Percentiles rank a stretch among this genome's conserved stretches.
These are phyloP conservation scores for Forbesichthys agassizii DNA, from an alignment of 2,113 vertebrate genomes.

Conservation along the genomic window DNA sequence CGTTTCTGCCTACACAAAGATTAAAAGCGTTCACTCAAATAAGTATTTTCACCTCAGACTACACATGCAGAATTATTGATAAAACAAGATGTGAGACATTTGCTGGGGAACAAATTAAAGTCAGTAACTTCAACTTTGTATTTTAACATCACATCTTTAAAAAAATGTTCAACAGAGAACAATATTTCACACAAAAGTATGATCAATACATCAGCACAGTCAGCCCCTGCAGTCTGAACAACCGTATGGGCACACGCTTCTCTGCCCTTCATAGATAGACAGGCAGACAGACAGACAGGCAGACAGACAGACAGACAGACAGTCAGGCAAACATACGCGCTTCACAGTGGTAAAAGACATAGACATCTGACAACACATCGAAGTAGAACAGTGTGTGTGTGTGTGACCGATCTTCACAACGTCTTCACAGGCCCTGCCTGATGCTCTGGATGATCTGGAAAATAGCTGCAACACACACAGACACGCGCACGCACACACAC, in stretches of 20 bases:
- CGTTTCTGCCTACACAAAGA: no score
- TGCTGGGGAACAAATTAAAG: no score
- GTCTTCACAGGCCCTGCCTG: constrained; percentile 78
- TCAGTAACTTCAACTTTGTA: no score
- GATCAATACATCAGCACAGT: no score
- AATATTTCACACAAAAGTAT: no score
- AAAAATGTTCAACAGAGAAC: no score
- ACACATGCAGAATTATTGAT: no score
- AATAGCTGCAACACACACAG: constrained; percentile 65
- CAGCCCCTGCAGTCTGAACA: no score
- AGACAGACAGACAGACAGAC: constrained; percentile 1
- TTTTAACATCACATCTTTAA: no score
- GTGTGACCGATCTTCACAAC: background rate
- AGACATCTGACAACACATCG: background rate
- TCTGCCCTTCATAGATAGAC: background rate
- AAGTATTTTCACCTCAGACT: no score
- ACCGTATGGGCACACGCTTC: background rate
- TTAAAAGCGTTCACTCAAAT: no score
- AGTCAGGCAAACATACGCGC: background rate
- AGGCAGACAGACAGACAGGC: constrained; percentile 2
- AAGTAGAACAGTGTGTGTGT: background rate
- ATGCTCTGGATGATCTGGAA: constrained; percentile 85
- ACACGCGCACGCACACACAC: background rate
- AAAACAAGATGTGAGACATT: no score
- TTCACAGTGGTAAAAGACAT: background rate